phyloP scores from a whole-genome alignment of 2,888 invertebrate species.

The Bugulina stolonifera region DNA sequence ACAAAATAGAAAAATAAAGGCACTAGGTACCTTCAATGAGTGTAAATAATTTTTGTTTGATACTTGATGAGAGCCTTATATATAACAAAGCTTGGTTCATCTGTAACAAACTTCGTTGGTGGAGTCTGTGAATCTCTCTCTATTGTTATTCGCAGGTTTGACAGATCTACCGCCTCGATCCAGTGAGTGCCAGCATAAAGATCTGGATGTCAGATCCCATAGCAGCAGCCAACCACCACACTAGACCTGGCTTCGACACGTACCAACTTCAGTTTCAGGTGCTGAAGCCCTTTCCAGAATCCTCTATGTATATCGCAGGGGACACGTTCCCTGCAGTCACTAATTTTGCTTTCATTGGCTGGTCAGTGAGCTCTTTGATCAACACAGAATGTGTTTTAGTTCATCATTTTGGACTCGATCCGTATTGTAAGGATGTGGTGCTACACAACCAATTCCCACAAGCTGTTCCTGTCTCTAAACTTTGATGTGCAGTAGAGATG shows the following conservation, averaged over 20 bases:
- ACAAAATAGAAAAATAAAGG: no score
- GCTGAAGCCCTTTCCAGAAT: slow-evolving; percentile 1
- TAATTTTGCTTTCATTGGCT: not conserved
- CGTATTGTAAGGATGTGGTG: not conserved
- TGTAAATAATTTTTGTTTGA: no score
- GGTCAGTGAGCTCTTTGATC: not conserved
- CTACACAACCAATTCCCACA: not conserved
- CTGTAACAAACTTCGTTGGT: no score
- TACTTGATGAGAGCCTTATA: no score
- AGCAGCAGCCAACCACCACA: not conserved
- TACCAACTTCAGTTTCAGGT: not conserved
- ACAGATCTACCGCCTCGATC: no score
- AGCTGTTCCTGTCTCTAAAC: no score
- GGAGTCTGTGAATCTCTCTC: no score
- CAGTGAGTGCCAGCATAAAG: not conserved
- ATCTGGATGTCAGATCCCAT: not conserved
- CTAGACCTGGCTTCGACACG: not conserved
- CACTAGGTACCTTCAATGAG: no score
- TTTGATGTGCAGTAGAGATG: no score
- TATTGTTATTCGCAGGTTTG: no score
- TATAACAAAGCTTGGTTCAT: no score
- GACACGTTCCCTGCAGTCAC: not conserved
- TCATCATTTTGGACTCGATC: not conserved
- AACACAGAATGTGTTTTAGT: not conserved
- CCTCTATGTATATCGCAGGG: slow-evolving; percentile 1